phyloP scores from a whole-genome alignment of 2,113 vertebrate species.

The Dicrurus megarhynchus region DNA sequence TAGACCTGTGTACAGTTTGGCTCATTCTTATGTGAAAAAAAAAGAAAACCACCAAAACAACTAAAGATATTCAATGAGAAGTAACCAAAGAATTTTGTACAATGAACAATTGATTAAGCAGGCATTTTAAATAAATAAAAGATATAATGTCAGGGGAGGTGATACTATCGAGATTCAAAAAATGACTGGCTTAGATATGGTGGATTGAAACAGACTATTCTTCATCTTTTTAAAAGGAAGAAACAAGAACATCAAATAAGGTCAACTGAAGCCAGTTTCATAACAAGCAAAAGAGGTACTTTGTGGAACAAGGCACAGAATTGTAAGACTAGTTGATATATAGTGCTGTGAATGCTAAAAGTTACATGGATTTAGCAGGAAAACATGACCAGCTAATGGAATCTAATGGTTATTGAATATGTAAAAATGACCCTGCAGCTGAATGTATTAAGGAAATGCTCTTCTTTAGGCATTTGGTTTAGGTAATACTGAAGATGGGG shows the following conservation, averaged over 20 bases:
- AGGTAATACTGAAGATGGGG: background rate
- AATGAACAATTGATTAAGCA: background rate
- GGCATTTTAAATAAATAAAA: background rate
- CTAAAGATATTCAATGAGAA: background rate
- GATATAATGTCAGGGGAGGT: background rate
- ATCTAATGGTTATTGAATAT: background rate
- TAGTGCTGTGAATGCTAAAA: background rate
- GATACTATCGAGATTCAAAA: background rate
- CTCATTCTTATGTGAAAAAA: background rate
- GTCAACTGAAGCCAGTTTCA: background rate
- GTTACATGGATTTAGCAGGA: background rate
- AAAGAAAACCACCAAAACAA: background rate
- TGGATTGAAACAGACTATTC: background rate
- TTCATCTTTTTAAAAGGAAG: background rate
- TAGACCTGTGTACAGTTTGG: background rate
- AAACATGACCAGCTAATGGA: background rate
- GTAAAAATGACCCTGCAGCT: background rate
- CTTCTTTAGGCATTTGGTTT: background rate
- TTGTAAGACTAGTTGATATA: background rate
- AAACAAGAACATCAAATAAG: background rate
- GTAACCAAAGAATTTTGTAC: background rate
- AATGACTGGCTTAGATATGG: background rate
- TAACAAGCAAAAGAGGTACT: background rate
- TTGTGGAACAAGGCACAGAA: background rate
- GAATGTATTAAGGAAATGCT: background rate